A percentile compares a stretch with the other conserved stretches of the same genome.
phyloP scores from a whole-genome alignment of 2,888 invertebrate genomes.

The Drosophila paracracens region DNA sequence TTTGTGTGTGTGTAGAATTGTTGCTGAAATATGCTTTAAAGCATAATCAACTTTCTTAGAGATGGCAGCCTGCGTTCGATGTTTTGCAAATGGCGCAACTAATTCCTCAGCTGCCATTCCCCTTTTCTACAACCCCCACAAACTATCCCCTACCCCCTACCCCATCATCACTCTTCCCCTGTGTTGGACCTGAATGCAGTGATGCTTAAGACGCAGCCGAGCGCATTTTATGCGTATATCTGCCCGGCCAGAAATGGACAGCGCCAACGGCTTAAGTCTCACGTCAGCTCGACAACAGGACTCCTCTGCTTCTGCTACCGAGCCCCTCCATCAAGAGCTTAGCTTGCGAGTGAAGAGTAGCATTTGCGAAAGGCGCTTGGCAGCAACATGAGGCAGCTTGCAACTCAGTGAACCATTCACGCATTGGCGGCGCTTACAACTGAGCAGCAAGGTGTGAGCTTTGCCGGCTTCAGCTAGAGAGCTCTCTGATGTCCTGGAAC shows the following conservation, averaged over 20 bases:
- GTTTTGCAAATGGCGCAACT: constrained; percentile 27
- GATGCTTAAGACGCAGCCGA: constrained; percentile 29
- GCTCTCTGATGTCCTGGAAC: background rate
- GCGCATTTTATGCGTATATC: constrained; percentile 63
- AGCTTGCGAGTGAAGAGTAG: constrained; percentile 16
- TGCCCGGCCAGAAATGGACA: constrained; percentile 46
- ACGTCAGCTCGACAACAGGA: constrained; percentile 7
- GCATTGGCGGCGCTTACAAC: constrained; percentile 13
- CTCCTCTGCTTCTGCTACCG: background rate
- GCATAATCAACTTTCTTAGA: constrained; percentile 73
- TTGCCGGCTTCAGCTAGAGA: background rate
- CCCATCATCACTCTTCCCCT: background rate
- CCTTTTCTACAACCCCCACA: background rate
- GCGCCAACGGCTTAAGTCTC: constrained; percentile 43
- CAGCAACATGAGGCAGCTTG: constrained; percentile 21
- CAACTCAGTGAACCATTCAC: constrained; percentile 17
- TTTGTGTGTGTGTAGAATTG: constrained; percentile 14
- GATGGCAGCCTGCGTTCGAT: constrained; percentile 28
- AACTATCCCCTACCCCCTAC: background rate
- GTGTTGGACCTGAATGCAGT: constrained; percentile 27
- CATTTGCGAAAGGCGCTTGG: constrained; percentile 12
- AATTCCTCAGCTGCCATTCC: constrained; percentile 46
- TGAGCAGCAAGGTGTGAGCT: constrained; percentile 16
- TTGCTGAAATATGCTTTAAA: constrained; percentile 75
- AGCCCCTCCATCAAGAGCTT: constrained; percentile 36